Conservation (phyloP, 2,888 invertebrate species). For the Oligia fasciuncula region DNA sequence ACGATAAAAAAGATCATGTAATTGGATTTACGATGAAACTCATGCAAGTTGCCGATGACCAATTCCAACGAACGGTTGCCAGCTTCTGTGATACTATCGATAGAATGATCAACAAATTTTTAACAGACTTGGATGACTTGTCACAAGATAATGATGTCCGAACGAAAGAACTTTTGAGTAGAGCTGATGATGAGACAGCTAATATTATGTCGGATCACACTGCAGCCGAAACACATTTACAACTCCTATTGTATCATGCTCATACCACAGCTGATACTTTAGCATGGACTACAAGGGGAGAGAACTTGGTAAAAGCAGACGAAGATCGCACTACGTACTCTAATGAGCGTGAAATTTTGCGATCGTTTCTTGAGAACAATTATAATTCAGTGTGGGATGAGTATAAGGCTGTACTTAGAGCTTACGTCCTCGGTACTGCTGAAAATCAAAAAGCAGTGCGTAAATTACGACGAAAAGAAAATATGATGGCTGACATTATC, state of each 20-base stretch:
- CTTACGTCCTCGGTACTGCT: slow-evolving; percentile 81
- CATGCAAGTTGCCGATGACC: slow-evolving; percentile 91
- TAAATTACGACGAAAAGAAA: slow-evolving; percentile 83
- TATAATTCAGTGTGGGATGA: slow-evolving; percentile 83
- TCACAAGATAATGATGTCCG: slow-evolving; percentile 77
- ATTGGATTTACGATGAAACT: slow-evolving; percentile 90
- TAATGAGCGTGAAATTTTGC: slow-evolving; percentile 80
- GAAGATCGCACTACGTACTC: slow-evolving; percentile 81
- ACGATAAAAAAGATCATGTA: slow-evolving; percentile 90
- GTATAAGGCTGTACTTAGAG: slow-evolving; percentile 82
- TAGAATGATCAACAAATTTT: slow-evolving; percentile 88
- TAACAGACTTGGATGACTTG: slow-evolving; percentile 78
- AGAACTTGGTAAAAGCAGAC: slow-evolving; percentile 84
- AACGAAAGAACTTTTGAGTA: slow-evolving; percentile 74
- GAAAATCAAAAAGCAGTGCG: slow-evolving; percentile 85
- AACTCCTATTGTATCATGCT: slow-evolving; percentile 81
- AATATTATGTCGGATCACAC: slow-evolving; percentile 77
- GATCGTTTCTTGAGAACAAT: slow-evolving; percentile 81
- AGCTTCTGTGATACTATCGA: slow-evolving; percentile 91
- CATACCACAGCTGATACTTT: slow-evolving; percentile 79
- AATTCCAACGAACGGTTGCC: slow-evolving; percentile 91
- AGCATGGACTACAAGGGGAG: slow-evolving; percentile 84
- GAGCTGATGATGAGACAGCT: slow-evolving; percentile 73
- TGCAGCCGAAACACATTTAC: slow-evolving; percentile 84
- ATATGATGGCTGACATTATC: slow-evolving; percentile 85